Evolutionary conservation across 1,140 invertebrate genomes (phyloP).

Genomic region (Macrotrachela quadricornifera): DNA sequence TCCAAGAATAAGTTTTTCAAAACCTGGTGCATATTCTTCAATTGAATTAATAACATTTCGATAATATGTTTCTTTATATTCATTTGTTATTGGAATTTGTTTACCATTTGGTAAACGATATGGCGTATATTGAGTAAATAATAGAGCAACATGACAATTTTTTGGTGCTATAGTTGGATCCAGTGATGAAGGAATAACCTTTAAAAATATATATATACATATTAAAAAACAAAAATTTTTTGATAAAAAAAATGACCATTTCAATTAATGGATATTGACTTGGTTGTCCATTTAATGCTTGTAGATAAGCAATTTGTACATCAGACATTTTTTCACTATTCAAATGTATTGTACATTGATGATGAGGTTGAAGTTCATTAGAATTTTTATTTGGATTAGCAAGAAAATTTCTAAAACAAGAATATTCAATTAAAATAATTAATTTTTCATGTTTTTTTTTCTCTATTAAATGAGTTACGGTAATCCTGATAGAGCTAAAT

Average conservation of each 20-base stretch:
- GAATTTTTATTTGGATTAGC: conserved; percentile 29
- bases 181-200: conserved; percentile 28
- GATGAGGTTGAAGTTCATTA: conserved; percentile 30
- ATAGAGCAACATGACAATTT: conserved; percentile 36
- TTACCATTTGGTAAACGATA: background rate
- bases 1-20: conserved; percentile 35
- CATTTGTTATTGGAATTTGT: conserved; percentile 20
- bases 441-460: too few species aligned
- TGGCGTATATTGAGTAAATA: conserved; percentile 41
- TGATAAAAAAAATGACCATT: conserved; percentile 28
- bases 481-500: conserved; percentile 36
- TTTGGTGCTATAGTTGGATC: conserved; percentile 35
- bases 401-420: conserved; percentile 25
- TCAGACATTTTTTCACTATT: conserved; percentile 36
- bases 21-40: conserved; percentile 38
- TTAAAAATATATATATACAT: too few species aligned
- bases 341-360: conserved; percentile 37
- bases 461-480: conserved; percentile 14
- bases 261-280: conserved; percentile 37
- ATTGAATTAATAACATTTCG: conserved; percentile 33
- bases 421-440: too few species aligned
- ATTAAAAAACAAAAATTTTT: too few species aligned
- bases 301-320: conserved; percentile 31
- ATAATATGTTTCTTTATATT: conserved; percentile 27
- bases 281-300: conserved; percentile 20